These are phyloP conservation scores for Trimorus sp. DNA, from an alignment of 2,888 invertebrate species.

Conservation along the genomic window DNA sequence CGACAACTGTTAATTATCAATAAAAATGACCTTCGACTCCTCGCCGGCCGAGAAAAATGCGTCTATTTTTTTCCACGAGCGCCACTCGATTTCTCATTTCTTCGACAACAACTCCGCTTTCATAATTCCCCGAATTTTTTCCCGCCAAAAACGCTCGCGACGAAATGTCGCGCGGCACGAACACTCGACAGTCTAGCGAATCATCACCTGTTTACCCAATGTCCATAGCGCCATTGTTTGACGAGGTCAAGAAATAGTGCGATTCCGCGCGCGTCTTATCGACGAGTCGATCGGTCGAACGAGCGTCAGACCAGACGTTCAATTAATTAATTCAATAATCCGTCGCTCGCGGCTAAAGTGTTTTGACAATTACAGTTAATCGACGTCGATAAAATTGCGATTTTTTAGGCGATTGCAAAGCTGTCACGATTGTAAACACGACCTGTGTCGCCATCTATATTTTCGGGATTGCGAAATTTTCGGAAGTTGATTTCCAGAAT, in stretches of 20 bases:
- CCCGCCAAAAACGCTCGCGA: not conserved
- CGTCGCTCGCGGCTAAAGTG: not conserved
- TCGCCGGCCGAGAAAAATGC: too few relatives aligned
- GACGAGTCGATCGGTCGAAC: not conserved
- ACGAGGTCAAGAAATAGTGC: slow-evolving; percentile 28
- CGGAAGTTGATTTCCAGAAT: too few relatives aligned
- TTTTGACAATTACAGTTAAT: not conserved
- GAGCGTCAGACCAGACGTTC: not conserved
- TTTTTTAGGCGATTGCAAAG: not conserved
- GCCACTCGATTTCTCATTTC: too few relatives aligned
- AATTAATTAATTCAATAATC: slow-evolving; percentile 3
- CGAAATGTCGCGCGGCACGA: slow-evolving; percentile 1
- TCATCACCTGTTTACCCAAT: slow-evolving; percentile 22
- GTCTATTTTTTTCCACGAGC: too few relatives aligned
- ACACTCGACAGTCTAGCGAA: not conserved
- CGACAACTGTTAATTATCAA: too few relatives aligned
- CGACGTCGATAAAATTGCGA: slow-evolving; percentile 13
- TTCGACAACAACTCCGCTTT: too few relatives aligned
- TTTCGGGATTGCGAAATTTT: too few relatives aligned
- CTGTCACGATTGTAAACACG: slow-evolving; percentile 14
- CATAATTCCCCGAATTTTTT: too few relatives aligned
- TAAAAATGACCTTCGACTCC: too few relatives aligned
- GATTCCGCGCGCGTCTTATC: slow-evolving; percentile 3
- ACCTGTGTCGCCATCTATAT: slow-evolving; percentile 31
- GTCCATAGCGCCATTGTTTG: slow-evolving; percentile 39